A percentile compares a stretch with the other conserved stretches of the same genome.
Evolutionary conservation across 2,113 vertebrate genomes (phyloP).

Genomic region (Tamias sibiricus): DNA sequence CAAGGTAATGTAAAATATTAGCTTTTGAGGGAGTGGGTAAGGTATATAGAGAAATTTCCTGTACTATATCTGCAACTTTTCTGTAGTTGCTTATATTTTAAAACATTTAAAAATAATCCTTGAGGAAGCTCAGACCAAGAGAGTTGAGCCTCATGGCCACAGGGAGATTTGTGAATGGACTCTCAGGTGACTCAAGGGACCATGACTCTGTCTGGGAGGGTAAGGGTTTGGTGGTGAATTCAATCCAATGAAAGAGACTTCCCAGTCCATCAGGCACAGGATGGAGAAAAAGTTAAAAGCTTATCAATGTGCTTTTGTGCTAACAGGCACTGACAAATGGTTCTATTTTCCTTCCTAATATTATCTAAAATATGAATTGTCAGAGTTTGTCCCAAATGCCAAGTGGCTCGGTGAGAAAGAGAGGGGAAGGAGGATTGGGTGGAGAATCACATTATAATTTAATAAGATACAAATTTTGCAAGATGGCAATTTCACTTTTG

Average conservation of each 20-base stretch:
- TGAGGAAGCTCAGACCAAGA: neutral
- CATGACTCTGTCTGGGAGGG: neutral
- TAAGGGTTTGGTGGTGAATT: neutral
- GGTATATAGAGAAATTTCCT: neutral
- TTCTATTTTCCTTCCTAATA: neutral
- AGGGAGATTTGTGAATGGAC: neutral
- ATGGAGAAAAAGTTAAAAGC: neutral
- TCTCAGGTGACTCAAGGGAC: neutral
- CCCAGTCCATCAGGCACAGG: neutral
- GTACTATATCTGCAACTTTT: neutral
- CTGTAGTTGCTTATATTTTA: neutral
- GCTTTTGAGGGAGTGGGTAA: neutral
- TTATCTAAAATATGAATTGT: neutral
- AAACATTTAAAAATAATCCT: neutral
- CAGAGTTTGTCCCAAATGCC: neutral
- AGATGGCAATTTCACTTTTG: neutral
- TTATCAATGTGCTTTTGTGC: neutral
- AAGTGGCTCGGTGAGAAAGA: neutral
- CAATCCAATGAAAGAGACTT: neutral
- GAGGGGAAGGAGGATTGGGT: neutral
- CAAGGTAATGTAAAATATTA: neutral
- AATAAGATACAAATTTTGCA: neutral
- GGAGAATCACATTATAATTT: neutral
- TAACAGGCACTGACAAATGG: neutral
- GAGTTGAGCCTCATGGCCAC: neutral